A percentile compares a stretch with the other conserved stretches of the same genome.
Conservation (phyloP, 2,113 vertebrate species). For the Gadus chalcogrammus region DNA sequence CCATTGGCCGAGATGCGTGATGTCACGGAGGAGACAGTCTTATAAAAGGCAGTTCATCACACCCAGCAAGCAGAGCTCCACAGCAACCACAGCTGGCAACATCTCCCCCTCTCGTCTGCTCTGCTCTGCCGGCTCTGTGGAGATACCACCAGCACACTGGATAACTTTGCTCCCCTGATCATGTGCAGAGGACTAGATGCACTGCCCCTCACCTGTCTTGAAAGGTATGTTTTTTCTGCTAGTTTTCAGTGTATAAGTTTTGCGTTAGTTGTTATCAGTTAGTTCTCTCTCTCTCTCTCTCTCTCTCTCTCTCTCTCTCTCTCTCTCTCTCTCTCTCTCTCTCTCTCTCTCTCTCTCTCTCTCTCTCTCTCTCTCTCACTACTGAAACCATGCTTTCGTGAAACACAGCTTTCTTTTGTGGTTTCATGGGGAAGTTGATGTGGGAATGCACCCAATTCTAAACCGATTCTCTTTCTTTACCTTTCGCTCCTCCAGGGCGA, state of each 20-base stretch:
- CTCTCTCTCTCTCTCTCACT: no score
- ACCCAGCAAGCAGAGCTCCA: conserved; percentile 16
- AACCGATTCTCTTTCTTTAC: not conserved
- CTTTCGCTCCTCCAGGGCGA: conserved; percentile 75
- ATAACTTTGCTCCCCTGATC: no score
- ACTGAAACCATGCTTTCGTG: not conserved
- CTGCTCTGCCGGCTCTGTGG: conserved; percentile 8
- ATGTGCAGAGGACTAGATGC: conserved; percentile 81
- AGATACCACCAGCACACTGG: conserved; percentile 10
- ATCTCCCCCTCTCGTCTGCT: not conserved
- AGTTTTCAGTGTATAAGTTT: no score
- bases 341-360: no score
- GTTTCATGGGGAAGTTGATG: no score
- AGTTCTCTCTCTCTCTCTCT: no score
- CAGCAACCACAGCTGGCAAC: not conserved
- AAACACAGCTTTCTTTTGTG: no score
- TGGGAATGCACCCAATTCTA: not conserved
- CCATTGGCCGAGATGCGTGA: conserved; percentile 63
- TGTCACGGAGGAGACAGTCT: conserved; percentile 49
- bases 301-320: no score
- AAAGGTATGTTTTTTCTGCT: conserved; percentile 77
- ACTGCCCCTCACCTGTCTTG: conserved; percentile 80
- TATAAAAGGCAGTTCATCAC: conserved; percentile 57
- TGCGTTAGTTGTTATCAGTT: no score
- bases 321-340: no score